Evolutionary conservation across 2,113 vertebrate genomes (phyloP), one percentile per base, ranked within the genome.

Genomic region (Oncorhynchus tshawytscha): DNA sequence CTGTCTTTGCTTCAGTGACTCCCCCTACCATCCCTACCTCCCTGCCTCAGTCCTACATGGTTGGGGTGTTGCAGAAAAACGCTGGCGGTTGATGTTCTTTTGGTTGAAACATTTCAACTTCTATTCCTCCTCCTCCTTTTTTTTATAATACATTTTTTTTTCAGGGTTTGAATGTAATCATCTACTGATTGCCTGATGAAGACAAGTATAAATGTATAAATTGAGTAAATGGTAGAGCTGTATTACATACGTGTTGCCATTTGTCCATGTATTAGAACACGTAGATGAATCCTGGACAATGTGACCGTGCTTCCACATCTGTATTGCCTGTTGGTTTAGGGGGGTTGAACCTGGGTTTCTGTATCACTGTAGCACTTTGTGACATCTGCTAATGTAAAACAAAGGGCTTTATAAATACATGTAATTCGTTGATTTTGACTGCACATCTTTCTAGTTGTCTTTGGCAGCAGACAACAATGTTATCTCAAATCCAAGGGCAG

Each of bases 1-100:
- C 87, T 85, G 87, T 91, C 91, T 92, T 90, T 92, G 91, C 91
- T 88, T 91, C 88, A 88, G 84, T 92, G 89, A 85, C 89, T 92
- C 85, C 83, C 83, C 84, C 85, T 34, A 34, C 34, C 6, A 6
- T 68, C 15, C 13, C 34, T 48, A 1, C 68, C 20, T 48, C 6
- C 16, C 60, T 22, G 60, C 9, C 20, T 18, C 60, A 12, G 60
- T 22, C 60, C 60, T n/a, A 12, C n/a, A 54, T 2, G 12, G 51
- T 18, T 5, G 51, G 51, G 22, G 78, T 81, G 78, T 88, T 84
- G 80, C 72, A 84, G 83, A 88, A 77, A 77, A 77, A 16, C 75
- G 72, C 71, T 74, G 1, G 82, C 49, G 71, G 59, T 24, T 54
- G n/a, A 22, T 24, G 59, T 0, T 6, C 2, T 8, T 5, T 11